These are phyloP conservation scores for Aphodius granarius DNA, from an alignment of 2,888 invertebrate species.

Conservation along the genomic window DNA sequence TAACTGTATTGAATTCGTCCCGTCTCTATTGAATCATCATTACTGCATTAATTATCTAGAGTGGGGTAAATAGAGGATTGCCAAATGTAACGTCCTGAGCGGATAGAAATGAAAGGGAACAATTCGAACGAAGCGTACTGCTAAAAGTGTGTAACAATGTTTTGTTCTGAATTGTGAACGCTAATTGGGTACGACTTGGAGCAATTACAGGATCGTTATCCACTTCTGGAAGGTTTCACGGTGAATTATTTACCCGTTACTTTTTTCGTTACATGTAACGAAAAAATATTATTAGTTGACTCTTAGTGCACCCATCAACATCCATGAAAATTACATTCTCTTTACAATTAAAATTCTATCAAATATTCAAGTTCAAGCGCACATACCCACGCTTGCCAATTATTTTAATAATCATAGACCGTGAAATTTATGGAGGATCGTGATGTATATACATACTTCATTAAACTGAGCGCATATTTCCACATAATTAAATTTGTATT, in stretches of 20 bases:
- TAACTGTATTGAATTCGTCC: neutral
- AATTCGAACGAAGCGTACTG: neutral
- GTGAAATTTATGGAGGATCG: no score
- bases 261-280: neutral
- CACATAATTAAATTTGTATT: no score
- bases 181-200: slow-evolving; percentile 6
- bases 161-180: neutral
- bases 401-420: no score
- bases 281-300: no score
- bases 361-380: no score
- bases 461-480: no score
- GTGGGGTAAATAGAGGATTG: neutral
- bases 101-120: neutral
- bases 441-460: no score
- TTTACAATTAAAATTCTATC: no score
- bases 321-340: no score
- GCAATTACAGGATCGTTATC: slow-evolving; percentile 4
- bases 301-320: no score
- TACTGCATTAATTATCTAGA: neutral
- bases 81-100: neutral
- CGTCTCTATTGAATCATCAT: neutral
- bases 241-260: slow-evolving; percentile 4
- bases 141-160: neutral
- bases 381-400: no score
- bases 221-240: neutral